phyloP scores from a whole-genome alignment of 2,888 invertebrate species.

The Nezara viridula region DNA sequence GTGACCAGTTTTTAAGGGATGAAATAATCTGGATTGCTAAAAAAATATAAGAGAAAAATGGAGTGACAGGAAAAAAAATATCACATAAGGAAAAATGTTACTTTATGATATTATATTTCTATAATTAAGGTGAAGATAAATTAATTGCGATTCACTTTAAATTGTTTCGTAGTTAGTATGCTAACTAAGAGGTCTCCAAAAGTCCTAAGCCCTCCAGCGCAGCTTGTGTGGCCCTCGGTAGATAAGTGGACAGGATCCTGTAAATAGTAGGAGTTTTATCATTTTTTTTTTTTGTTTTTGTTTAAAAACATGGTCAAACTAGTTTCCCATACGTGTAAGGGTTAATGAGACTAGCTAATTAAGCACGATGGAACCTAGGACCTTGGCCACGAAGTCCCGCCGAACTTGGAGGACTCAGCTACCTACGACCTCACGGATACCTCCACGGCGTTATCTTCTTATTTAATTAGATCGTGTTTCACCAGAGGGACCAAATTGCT shows the following conservation, averaged over 20 bases:
- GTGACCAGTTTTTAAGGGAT: too few relatives aligned
- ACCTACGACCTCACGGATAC: slow-evolving; percentile 55
- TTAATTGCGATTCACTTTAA: too few relatives aligned
- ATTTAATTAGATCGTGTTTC: slow-evolving; percentile 57
- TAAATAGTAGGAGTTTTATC: not conserved
- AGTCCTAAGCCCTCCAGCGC: not conserved
- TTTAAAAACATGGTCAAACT: slow-evolving; percentile 27
- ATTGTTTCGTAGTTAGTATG: too few relatives aligned
- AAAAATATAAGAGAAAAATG: too few relatives aligned
- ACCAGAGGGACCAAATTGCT: not conserved
- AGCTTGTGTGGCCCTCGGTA: not conserved
- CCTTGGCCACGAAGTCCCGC: slow-evolving; percentile 45
- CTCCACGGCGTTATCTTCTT: slow-evolving; percentile 41
- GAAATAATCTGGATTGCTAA: too few relatives aligned
- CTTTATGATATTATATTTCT: too few relatives aligned
- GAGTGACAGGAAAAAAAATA: too few relatives aligned
- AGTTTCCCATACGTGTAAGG: slow-evolving; percentile 46
- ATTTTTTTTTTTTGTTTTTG: not conserved
- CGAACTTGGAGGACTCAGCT: slow-evolving; percentile 39
- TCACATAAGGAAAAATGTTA: too few relatives aligned
- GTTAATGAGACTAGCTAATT: slow-evolving; percentile 48
- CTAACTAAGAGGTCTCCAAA: too few relatives aligned
- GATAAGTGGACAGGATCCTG: not conserved
- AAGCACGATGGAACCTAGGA: slow-evolving; percentile 21
- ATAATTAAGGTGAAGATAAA: too few relatives aligned